Evolutionary conservation across 2,888 invertebrate genomes (phyloP), one percentile per base, ranked within the genome.

Genomic region (Halocaridina rubra): DNA sequence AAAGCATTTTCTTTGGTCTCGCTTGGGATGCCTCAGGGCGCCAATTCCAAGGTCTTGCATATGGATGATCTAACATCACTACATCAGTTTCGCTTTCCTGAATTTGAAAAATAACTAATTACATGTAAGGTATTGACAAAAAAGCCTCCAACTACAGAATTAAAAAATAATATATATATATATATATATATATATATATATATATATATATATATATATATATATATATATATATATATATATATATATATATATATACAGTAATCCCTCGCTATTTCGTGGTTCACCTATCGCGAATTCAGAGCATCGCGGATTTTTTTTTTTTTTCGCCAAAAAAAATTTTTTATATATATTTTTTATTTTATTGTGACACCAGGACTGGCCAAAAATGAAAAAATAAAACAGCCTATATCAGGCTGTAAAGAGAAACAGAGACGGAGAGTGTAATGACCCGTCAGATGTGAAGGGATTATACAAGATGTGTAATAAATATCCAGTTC

Each of bases 41-140:
- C 82, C 86, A 82, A n/a, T 86, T 84, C 69, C 80, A 86, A 10
- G 86, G 86, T 27, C 86, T 82, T 7, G 86, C 86, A 59, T 86
- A 86, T n/a, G 86, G 57, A 46, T 86, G 86, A 30, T 86, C 86
- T 22, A 86, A 22, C 46, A 80, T 39, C 22, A 86, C 82, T 3
- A 82, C 22, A 29, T 86, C 82, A 22, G 86, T 59, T 27, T 86
- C 82, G 69, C 82, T 84, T 46, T 86, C 86, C 86, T 86, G 67
- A n/a, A 64, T 16, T 19, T 32, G 22, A 75, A 53, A 80, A 24
- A 19, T 46, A 30, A 13, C 32, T n/a, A 19, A 19, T 24, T 32
- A n/a, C 4, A 30, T 27, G 13, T 4, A 77, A 29, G 19, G 30
- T 77, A 22, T n/a, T 19, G 16, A 67, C 16, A 67, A n/a, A 29